Evolutionary conservation across 2,797 vertebrate species (phyloP), one percentile per base, ranked within the genome.

Genomic region (Paguma larvata): DNA sequence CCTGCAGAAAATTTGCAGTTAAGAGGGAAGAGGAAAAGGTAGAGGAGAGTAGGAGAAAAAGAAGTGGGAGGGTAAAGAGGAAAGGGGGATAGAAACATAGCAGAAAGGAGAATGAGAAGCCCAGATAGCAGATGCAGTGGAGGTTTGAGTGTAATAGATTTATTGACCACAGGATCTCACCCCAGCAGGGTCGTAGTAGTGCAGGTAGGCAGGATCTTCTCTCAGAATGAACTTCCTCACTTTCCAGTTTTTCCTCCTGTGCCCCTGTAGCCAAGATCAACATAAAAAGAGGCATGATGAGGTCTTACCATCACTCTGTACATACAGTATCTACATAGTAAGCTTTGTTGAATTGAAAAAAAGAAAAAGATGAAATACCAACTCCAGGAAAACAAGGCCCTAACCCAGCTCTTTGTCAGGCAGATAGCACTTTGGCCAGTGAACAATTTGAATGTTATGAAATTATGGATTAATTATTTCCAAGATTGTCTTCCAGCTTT

Each of bases 231-330:
- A 99, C 97, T 99, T 99, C 19, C 99, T 99, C 93, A 99, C 99
- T 98, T 99, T 99, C 99, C 99, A 99, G 98, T 99, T 99, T 98
- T 99, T 99, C 93, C 99, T 99, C 93, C 99, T 98, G 73, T 99
- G 99, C 19, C 99, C 99, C 99, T 99, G 25, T 65, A 79, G 70
- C 25, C 91, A 94, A 46, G 34, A 91, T 80, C 21, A 91, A 80
- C 46, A 95, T 2, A 97, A 95, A 62, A 97, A 97, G 95, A 95
- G 82, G 27, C 92, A 91, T 18, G 56, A 30, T 96, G 32, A 96
- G 44, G 85, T 85, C 38, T 25, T 79, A 53, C 32, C 27, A 59
- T 95, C 32, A 16, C 21, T 63, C 75, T n/a, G 6, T 53, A 70
- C 3, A 23, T 6, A 68, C 1, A 30, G 27, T 65, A 21, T 34